Evolutionary conservation across 1,140 invertebrate genomes (phyloP).

Genomic region (Drosophila suzukii): DNA sequence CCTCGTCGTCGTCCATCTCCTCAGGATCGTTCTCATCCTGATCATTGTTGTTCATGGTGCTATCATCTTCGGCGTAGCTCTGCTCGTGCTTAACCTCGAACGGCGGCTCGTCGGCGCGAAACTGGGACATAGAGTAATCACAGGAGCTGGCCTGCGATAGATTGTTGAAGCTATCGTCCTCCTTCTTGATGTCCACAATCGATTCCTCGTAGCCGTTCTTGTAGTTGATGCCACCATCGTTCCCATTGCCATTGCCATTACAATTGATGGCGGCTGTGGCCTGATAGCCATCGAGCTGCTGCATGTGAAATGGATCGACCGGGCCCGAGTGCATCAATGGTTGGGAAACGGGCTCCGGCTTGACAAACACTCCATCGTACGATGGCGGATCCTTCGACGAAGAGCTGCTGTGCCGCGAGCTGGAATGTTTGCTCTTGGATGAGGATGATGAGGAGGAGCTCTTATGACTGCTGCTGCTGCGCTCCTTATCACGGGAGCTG

Average conservation of each 20-base stretch:
- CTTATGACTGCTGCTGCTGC: constrained; percentile 72
- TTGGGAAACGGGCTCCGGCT: constrained; percentile 85
- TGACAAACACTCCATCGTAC: constrained; percentile 79
- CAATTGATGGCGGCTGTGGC: constrained; percentile 25
- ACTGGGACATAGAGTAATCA: constrained; percentile 88
- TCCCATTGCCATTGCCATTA: constrained; percentile 32
- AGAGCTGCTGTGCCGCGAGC: constrained; percentile 73
- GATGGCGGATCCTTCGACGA: constrained; percentile 61
- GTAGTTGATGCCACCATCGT: constrained; percentile 70
- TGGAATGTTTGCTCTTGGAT: constrained; percentile 84
- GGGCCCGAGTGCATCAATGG: constrained; percentile 39
- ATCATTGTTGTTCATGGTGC: constrained; percentile 79
- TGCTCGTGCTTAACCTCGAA: constrained; percentile 74
- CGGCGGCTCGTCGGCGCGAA: constrained; percentile 85
- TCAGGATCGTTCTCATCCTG: constrained; percentile 85
- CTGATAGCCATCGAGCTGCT: constrained; percentile 10
- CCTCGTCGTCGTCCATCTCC: constrained; percentile 88
- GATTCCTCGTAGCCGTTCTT: constrained; percentile 78
- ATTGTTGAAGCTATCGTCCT: constrained; percentile 81
- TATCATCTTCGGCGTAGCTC: constrained; percentile 65
- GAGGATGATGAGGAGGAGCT: constrained; percentile 75
- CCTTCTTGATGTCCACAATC: constrained; percentile 66
- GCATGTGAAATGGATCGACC: constrained; percentile 51
- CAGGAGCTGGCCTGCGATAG: constrained; percentile 87
- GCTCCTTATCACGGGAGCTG: constrained; percentile 70